Percentiles rank a stretch among this genome's conserved stretches.
Evolutionary conservation across 1,140 invertebrate species (phyloP).

Genomic region (Drosophila seguyi): DNA sequence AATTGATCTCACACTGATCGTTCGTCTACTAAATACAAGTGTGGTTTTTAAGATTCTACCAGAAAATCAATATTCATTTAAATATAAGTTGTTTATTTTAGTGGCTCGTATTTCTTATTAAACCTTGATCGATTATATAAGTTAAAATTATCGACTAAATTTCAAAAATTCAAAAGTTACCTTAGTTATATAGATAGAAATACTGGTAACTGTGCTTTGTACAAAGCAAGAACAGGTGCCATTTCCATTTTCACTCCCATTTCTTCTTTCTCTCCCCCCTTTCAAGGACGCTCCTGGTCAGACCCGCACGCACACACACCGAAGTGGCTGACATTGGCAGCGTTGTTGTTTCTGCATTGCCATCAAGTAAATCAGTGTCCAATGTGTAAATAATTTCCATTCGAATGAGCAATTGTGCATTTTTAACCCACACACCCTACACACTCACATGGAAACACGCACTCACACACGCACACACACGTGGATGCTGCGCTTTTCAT

Average conservation of each 20-base stretch:
- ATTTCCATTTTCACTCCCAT: not conserved
- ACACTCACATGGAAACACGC: not conserved
- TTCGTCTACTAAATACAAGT: too few relatives aligned
- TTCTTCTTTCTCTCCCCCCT: conserved; percentile 3
- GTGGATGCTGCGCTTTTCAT: conserved; percentile 66
- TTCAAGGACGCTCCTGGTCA: conserved; percentile 21
- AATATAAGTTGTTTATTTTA: too few relatives aligned
- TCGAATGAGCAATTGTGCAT: conserved; percentile 84
- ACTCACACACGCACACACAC: conserved; percentile 4
- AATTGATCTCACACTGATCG: too few relatives aligned
- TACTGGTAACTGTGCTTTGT: not conserved
- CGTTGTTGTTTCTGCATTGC: conserved; percentile 47
- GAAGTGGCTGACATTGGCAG: conserved; percentile 69
- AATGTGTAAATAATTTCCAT: conserved; percentile 85
- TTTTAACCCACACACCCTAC: conserved; percentile 54
- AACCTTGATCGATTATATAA: not conserved
- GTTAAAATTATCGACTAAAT: not conserved
- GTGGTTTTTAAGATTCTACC: too few relatives aligned
- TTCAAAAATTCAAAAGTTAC: not conserved
- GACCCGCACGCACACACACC: conserved; percentile 9
- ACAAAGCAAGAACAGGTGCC: not conserved
- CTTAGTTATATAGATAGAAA: not conserved
- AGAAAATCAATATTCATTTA: too few relatives aligned
- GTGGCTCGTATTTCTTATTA: too few relatives aligned
- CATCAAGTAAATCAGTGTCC: conserved; percentile 84